phyloP scores from a whole-genome alignment of 2,113 vertebrate species.

The Hemibagrus wyckioides region DNA sequence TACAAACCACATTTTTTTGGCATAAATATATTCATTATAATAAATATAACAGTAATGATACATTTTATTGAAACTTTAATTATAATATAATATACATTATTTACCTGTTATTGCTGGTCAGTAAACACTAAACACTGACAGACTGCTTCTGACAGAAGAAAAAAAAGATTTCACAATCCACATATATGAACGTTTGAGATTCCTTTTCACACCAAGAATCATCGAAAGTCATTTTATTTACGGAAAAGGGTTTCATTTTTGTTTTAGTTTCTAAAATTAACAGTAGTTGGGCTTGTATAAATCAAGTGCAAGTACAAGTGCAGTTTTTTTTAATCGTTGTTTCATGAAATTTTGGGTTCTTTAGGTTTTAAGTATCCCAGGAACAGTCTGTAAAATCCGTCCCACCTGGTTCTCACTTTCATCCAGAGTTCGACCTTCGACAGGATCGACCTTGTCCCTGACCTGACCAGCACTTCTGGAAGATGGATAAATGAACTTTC shows the following conservation, averaged over 20 bases:
- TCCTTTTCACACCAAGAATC: not conserved
- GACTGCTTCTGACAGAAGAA: not conserved
- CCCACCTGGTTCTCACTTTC: not conserved
- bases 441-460: not conserved
- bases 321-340: not conserved
- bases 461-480: not conserved
- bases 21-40: not conserved
- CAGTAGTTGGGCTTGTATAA: not conserved
- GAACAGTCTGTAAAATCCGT: not conserved
- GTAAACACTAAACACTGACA: not conserved
- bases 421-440: too few relatives aligned
- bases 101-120: not conserved
- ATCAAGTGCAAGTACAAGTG: too few relatives aligned
- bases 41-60: not conserved
- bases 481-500: not conserved
- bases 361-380: not conserved
- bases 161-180: not conserved
- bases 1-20: not conserved
- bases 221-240: too few relatives aligned
- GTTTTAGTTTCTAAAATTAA: not conserved
- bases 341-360: not conserved
- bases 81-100: not conserved
- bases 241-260: not conserved
- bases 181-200: not conserved
- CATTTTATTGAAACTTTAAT: too few relatives aligned